Evolutionary conservation across 2,888 invertebrate species (phyloP).

Genomic region (Dilophus febrilis): DNA sequence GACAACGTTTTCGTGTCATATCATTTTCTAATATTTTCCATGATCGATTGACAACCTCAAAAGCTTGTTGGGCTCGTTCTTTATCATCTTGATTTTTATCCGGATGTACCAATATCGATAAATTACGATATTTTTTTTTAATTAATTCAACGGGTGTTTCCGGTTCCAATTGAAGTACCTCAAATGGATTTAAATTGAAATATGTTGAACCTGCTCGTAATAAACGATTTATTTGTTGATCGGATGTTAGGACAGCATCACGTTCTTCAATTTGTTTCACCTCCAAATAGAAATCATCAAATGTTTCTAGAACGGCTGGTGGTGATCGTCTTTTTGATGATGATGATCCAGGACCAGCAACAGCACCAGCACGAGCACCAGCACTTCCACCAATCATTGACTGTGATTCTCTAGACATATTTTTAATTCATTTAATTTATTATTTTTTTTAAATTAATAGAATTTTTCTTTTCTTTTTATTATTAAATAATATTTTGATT

Average conservation of each 20-base stretch:
- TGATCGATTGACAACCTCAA: conserved; percentile 85
- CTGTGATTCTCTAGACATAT: too few relatives aligned
- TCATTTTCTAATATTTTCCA: conserved; percentile 94
- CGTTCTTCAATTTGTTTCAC: conserved; percentile 97
- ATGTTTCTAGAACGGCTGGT: conserved; percentile 46
- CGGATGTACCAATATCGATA: conserved; percentile 96
- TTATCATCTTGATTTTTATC: conserved; percentile 96
- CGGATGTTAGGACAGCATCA: conserved; percentile 90
- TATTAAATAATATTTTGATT: too few relatives aligned
- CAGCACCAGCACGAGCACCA: too few relatives aligned
- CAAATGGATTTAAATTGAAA: conserved; percentile 94
- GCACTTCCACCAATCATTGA: too few relatives aligned
- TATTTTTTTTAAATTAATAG: too few relatives aligned
- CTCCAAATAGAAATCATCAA: conserved; percentile 70
- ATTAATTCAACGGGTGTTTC: conserved; percentile 78
- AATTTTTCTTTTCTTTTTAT: too few relatives aligned
- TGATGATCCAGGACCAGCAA: too few relatives aligned
- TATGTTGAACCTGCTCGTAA: conserved; percentile 94
- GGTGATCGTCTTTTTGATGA: too few relatives aligned
- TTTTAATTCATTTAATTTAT: too few relatives aligned
- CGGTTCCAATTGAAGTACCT: conserved; percentile 79
- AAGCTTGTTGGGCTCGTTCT: conserved; percentile 84
- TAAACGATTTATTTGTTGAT: conserved; percentile 92
- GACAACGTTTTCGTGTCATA: conserved; percentile 78
- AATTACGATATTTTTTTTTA: conserved; percentile 88